Evolutionary conservation across 2,888 invertebrate species (phyloP).

Genomic region (Villa cingulata): DNA sequence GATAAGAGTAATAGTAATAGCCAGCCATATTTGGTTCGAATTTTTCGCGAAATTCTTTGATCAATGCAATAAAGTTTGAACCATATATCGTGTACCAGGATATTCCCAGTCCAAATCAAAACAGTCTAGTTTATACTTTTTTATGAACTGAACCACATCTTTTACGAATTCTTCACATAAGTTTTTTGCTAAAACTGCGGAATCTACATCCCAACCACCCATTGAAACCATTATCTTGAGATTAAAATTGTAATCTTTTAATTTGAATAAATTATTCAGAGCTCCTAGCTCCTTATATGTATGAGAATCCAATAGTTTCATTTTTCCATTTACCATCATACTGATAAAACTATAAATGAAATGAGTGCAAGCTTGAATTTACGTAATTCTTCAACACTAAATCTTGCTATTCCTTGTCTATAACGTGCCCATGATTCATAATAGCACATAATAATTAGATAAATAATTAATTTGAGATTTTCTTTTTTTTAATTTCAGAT

Average conservation of each 20-base stretch:
- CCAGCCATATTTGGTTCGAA: slow-evolving; percentile 31
- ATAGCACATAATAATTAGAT: slow-evolving; percentile 57
- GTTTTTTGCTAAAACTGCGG: slow-evolving; percentile 33
- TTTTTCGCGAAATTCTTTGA: slow-evolving; percentile 26
- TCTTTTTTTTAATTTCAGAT: no score
- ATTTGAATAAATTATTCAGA: slow-evolving; percentile 30
- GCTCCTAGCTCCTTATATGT: slow-evolving; percentile 36
- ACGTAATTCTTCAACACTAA: slow-evolving; percentile 44
- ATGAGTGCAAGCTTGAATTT: slow-evolving; percentile 48
- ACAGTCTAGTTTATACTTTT: slow-evolving; percentile 43
- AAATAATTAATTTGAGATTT: no score
- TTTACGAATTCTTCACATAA: slow-evolving; percentile 33
- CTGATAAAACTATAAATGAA: slow-evolving; percentile 55
- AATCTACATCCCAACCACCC: slow-evolving; percentile 46
- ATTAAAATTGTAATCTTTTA: slow-evolving; percentile 33
- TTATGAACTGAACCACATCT: slow-evolving; percentile 37
- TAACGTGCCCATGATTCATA: slow-evolving; percentile 57
- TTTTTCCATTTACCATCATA: slow-evolving; percentile 36
- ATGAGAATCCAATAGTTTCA: slow-evolving; percentile 40
- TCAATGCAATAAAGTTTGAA: slow-evolving; percentile 11
- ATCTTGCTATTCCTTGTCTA: slow-evolving; percentile 44
- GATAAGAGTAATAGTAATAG: slow-evolving; percentile 20
- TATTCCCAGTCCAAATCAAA: slow-evolving; percentile 54
- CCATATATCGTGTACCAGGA: slow-evolving; percentile 37
- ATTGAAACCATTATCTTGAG: slow-evolving; percentile 39